Evolutionary conservation across 2,113 vertebrate species (phyloP).

Genomic region (Macaca nemestrina): DNA sequence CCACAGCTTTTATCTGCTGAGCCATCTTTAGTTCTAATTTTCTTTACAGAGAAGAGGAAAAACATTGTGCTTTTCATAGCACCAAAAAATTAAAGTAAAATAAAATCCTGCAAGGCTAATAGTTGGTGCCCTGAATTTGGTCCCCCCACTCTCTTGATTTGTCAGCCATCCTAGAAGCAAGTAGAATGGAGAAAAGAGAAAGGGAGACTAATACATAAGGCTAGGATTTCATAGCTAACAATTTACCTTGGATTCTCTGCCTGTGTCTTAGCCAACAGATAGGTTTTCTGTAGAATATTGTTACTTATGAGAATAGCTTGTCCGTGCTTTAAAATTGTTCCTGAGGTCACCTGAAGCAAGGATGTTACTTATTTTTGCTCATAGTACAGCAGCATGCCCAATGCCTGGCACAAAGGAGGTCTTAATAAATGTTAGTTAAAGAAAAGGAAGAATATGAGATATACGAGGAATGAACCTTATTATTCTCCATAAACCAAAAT

Average conservation of each 20-base stretch:
- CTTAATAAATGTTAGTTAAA: slow-evolving; percentile 7
- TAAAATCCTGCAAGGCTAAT: slow-evolving; percentile 61
- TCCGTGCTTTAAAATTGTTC: background rate
- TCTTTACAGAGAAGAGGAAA: slow-evolving; percentile 71
- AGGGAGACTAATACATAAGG: background rate
- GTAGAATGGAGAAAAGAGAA: slow-evolving; percentile 14
- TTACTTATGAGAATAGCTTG: background rate
- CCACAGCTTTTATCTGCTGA: slow-evolving; percentile 75
- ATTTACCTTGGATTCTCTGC: background rate
- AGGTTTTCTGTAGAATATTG: background rate
- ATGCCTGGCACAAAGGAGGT: background rate
- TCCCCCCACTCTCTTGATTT: slow-evolving; percentile 35
- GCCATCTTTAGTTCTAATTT: slow-evolving; percentile 75
- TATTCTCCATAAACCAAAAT: background rate
- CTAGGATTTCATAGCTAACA: background rate
- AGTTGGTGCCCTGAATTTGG: slow-evolving; percentile 52
- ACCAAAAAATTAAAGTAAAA: slow-evolving; percentile 64
- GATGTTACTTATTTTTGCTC: background rate
- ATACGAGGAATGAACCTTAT: background rate
- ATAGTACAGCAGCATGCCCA: background rate
- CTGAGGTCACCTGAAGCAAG: background rate
- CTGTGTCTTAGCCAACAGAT: background rate
- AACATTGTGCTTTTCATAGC: slow-evolving; percentile 71
- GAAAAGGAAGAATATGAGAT: background rate
- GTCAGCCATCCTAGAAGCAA: slow-evolving; percentile 14